phyloP scores from a whole-genome alignment of 2,797 vertebrate species.

The Prunella strophiata region DNA sequence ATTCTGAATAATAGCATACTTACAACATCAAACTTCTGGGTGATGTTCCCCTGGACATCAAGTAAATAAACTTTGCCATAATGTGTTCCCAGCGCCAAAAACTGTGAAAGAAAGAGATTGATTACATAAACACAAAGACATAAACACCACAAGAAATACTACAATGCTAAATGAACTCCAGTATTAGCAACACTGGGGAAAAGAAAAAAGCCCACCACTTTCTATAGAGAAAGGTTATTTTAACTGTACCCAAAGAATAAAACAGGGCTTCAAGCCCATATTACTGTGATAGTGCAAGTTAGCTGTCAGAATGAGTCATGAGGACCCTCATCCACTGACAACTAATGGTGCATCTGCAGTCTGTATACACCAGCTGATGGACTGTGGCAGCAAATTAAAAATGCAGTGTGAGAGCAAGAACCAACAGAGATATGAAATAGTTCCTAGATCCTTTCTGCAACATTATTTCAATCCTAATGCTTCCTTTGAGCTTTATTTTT shows the following conservation, averaged over 20 bases:
- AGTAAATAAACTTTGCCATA: slow-evolving; percentile 97
- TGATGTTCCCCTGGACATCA: slow-evolving; percentile 96
- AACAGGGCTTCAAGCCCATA: slow-evolving; percentile 22
- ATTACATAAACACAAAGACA: slow-evolving; percentile 32
- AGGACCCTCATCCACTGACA: slow-evolving; percentile 71
- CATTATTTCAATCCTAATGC: neutral
- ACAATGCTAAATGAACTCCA: neutral
- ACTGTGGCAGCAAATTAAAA: slow-evolving; percentile 83
- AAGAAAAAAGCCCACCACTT: neutral
- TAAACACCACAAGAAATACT: neutral
- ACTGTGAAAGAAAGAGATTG: slow-evolving; percentile 79
- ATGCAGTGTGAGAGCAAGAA: slow-evolving; percentile 74
- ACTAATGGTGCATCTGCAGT: slow-evolving; percentile 52
- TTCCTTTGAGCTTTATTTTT: neutral
- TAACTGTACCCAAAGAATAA: slow-evolving; percentile 38
- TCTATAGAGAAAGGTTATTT: slow-evolving; percentile 27
- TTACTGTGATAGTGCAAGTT: slow-evolving; percentile 53
- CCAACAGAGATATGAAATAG: slow-evolving; percentile 69
- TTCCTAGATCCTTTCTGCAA: neutral
- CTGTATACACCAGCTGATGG: slow-evolving; percentile 62
- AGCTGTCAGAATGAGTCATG: slow-evolving; percentile 76
- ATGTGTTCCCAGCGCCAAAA: slow-evolving; percentile 96
- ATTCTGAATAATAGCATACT: slow-evolving; percentile 76
- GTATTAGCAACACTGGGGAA: neutral
- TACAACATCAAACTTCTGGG: slow-evolving; percentile 97